Evolutionary conservation across 2,797 vertebrate genomes (phyloP).

Genomic region (Urocyon cinereoargenteus): DNA sequence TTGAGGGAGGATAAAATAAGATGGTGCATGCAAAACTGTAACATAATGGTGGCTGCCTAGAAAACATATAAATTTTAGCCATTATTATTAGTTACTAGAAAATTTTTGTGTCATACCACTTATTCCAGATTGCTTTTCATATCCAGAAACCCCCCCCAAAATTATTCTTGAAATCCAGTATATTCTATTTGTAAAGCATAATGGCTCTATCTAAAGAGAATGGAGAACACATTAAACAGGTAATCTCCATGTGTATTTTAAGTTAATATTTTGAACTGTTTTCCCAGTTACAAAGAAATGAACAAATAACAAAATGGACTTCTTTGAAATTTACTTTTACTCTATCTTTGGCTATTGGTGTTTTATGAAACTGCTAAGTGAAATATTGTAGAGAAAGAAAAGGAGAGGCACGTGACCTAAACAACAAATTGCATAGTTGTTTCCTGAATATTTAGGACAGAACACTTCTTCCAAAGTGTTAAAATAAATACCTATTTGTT

Average conservation of each 20-base stretch:
- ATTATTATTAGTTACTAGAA: neutral
- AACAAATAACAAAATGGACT: neutral
- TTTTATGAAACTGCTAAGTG: conserved; percentile 26
- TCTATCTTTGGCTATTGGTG: neutral
- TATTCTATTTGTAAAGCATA: conserved; percentile 3
- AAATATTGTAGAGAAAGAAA: neutral
- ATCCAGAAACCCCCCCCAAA: neutral
- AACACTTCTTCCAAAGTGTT: conserved; percentile 19
- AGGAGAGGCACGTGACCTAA: neutral
- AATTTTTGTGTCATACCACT: neutral
- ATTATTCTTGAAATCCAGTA: neutral
- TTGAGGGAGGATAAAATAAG: conserved; percentile 44
- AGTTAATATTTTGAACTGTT: neutral
- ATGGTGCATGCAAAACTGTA: neutral
- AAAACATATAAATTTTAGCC: neutral
- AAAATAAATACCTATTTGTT: conserved; percentile 20
- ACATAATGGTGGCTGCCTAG: neutral
- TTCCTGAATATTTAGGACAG: conserved; percentile 33
- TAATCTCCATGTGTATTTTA: neutral
- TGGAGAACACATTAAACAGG: neutral
- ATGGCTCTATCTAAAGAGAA: neutral
- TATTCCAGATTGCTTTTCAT: neutral
- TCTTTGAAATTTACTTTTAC: conserved; percentile 7
- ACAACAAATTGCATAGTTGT: neutral
- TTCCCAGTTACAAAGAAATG: conserved; percentile 21